Evolutionary conservation across 2,113 vertebrate genomes (phyloP).

Genomic region (Chionomys nivalis): DNA sequence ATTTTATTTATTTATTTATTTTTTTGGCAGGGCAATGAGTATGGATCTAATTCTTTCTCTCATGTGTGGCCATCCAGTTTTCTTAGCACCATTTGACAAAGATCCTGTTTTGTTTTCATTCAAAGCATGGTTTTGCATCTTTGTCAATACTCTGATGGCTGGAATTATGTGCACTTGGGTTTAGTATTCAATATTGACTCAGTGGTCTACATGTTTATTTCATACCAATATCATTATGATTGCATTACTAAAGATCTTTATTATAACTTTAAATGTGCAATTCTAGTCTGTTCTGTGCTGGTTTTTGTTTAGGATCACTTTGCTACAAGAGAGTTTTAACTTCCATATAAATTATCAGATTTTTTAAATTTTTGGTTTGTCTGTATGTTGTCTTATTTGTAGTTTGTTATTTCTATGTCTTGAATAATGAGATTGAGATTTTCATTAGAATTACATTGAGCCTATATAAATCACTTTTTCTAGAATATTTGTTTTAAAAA

Average conservation of each 20-base stretch:
- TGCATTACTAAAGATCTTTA: background rate
- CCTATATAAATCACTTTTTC: background rate
- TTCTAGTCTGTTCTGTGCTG: background rate
- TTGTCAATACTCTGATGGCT: background rate
- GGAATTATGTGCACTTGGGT: background rate
- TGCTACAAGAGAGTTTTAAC: background rate
- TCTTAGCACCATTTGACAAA: background rate
- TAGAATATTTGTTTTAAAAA: background rate
- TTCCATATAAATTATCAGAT: background rate
- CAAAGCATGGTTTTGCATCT: background rate
- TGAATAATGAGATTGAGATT: background rate
- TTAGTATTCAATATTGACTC: background rate
- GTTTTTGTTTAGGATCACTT: background rate
- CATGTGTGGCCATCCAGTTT: background rate
- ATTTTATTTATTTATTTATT: too few relatives aligned
- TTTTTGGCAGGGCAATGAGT: background rate
- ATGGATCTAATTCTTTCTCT: background rate
- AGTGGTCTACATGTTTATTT: background rate
- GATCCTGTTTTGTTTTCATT: background rate
- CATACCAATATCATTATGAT: background rate
- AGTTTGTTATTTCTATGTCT: background rate
- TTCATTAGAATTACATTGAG: background rate
- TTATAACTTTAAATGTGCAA: background rate
- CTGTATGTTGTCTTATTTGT: too few relatives aligned
- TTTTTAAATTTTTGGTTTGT: too few relatives aligned